Evolutionary conservation across 2,888 invertebrate genomes (phyloP), one percentile per base, ranked within the genome.

Genomic region (Podotricha telesiphe): DNA sequence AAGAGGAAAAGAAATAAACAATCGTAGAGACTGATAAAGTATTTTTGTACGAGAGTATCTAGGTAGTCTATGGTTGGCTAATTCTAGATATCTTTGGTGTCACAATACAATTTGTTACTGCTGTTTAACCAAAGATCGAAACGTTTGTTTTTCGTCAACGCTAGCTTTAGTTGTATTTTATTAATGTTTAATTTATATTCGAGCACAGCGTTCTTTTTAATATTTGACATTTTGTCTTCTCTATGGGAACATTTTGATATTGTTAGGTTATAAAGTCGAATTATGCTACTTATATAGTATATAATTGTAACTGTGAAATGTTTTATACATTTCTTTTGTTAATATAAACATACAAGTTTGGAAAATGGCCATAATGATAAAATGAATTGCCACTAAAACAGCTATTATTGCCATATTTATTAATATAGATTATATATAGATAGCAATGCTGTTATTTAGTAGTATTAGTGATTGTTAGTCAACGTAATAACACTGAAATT

Each of bases 71-170:
- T 74, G 75, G 71, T 75, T 72, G 75, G 73, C 69, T 70, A 65
- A 56, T 70, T 65, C 63, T 72, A 67, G 67, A 63, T 74, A 73
- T 77, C 80, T 81, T 80, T 80, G 81, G 80, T 77, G 70, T 76
- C 70, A 74, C 72, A 72, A 67, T 62, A 63, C 72, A 68, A 63
- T 75, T 73, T 75, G 75, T 75, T 72, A 70, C 71, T 75, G 75
- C 58, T 72, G 72, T 78, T 78, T 79, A 83, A 84, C 89, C 89
- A 89, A 89, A 89, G 90, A 89, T 74, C 78, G 68, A 71, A 73
- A 75, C 65, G 73, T 74, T 73, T 76, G 71, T 70, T 65, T 65
- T 70, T 69, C 67, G 65, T 73, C 72, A 70, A 74, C 62, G 58
- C 63, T 76, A 74, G 72, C 19, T 40, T 53, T 75, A 74, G 72